Base-by-base conservation (phyloP, 1,140 invertebrate species). In the Heliconius congener region DNA sequence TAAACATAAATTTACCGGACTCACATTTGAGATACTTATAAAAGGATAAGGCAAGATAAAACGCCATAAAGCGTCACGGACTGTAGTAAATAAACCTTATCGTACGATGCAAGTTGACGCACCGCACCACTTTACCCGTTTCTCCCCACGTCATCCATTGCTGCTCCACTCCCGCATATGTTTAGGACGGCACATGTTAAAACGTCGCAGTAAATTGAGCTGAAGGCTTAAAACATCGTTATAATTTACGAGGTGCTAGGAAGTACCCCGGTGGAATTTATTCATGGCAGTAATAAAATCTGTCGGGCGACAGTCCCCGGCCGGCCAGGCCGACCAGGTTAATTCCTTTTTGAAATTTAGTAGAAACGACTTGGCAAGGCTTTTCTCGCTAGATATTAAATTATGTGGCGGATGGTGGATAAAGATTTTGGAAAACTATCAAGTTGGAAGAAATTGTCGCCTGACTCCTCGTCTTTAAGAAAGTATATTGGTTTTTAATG, bases 251-350 rank as follows among this genome's bases (percentile, higher is more conserved):
- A 86, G 83, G 84, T 84, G 86, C 83, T 81, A 86, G 80, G 80
- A 75, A 75, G 82, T 85, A 16, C 83, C 84, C 85, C 78, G 82
- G 83, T 83, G 82, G 83, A 90, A 91, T 91, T 90, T 90, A 91
- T 91, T 90, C 90, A 91, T 90, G 86, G 83, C 82, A 81, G 85
- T 90, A 90, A 91, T 90, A 90, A 90, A 90, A 90, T 90, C 87
- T 90, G 88, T 85, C 88, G 86, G 78, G 83, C 82, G 77, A 84
- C 86, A 82, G 82, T 88, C 85, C 85, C 83, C 82, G 85, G 73
- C 75, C 78, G 81, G 71, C 78, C 73, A 77, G 78, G 79, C 80
- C 84, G 83, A 82, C 81, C 84, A 86, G 87, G 89, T 90, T 89
- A 88, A 88, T 87, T 88, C 83, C 85, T 88, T 89, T 91, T 91